Evolutionary conservation across 2,797 vertebrate species (phyloP).

Genomic region (Streptopelia turtur): DNA sequence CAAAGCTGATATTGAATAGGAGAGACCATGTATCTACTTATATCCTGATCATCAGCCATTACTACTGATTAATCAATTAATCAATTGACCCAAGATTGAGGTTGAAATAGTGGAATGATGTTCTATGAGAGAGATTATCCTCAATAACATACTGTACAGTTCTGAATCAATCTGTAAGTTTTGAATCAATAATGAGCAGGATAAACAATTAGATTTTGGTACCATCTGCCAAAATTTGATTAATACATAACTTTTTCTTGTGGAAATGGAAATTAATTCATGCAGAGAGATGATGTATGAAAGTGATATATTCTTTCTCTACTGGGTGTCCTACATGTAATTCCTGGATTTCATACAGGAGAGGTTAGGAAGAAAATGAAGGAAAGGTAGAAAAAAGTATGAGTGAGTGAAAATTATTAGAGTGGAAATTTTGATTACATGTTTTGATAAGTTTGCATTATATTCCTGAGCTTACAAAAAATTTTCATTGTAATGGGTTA

Average conservation of each 20-base stretch:
- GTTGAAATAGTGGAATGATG: background rate
- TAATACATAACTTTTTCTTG: background rate
- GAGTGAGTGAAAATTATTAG: background rate
- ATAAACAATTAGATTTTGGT: background rate
- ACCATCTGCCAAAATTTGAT: background rate
- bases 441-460: background rate
- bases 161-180: background rate
- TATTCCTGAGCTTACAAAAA: background rate
- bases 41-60: conserved; percentile 17
- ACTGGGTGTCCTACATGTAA: background rate
- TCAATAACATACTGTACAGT: background rate
- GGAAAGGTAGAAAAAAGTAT: background rate
- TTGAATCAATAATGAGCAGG: background rate
- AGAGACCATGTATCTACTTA: background rate
- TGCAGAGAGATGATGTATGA: background rate
- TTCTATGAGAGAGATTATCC: background rate
- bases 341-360: background rate
- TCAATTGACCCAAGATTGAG: background rate
- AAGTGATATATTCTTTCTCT: background rate
- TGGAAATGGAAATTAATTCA: background rate
- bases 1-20: conserved; percentile 15
- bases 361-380: background rate
- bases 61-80: conserved; percentile 41
- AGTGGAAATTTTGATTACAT: background rate
- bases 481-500: background rate